Percentiles rank a stretch among this genome's conserved stretches.
These are phyloP conservation scores for Helicorthomorpha holstii DNA, from an alignment of 1,140 invertebrate species.

Conservation along the genomic window DNA sequence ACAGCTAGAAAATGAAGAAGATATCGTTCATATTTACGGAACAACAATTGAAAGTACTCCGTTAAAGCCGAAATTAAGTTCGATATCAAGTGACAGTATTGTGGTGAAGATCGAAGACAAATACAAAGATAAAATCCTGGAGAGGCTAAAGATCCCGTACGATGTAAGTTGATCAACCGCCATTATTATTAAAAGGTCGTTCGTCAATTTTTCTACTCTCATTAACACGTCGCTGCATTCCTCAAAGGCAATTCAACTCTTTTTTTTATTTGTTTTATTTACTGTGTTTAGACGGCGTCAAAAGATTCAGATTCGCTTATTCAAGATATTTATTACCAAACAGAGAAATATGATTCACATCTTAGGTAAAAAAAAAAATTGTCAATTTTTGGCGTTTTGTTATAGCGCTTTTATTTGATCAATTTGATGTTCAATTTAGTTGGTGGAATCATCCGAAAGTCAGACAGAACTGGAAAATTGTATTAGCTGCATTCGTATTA, in stretches of 20 bases:
- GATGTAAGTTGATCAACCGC: constrained; percentile 6
- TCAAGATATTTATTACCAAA: constrained; percentile 27
- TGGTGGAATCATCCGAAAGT: constrained; percentile 70
- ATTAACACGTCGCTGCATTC: neutral
- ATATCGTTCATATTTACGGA: constrained; percentile 55
- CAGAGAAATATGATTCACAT: constrained; percentile 21
- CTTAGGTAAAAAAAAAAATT: constrained; percentile 6
- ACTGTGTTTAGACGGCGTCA: constrained; percentile 51
- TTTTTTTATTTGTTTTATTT: constrained; percentile 14
- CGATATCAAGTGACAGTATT: constrained; percentile 10
- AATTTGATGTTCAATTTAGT: constrained; percentile 20
- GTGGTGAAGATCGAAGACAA: constrained; percentile 12
- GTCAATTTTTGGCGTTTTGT: neutral
- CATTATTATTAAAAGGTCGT: too few species aligned
- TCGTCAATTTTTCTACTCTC: too few species aligned
- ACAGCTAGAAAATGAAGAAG: constrained; percentile 39
- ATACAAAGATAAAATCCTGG: constrained; percentile 2
- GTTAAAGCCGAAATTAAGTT: constrained; percentile 23
- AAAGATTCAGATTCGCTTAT: constrained; percentile 62
- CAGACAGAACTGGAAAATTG: constrained; percentile 65
- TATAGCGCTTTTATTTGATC: constrained; percentile 11
- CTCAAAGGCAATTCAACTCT: constrained; percentile 10
- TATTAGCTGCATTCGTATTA: constrained; percentile 53
- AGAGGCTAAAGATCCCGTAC: constrained; percentile 9
- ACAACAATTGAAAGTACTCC: constrained; percentile 41